Percentiles rank a stretch among this genome's conserved stretches.
Evolutionary conservation across 2,113 vertebrate genomes (phyloP).

Genomic region (Bos taurus): ARS-UCD2.0 NC_037352.1:30764001-30764500

Average conservation of each 20-base stretch:
- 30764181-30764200: slow-evolving; percentile 62
- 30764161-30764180: slow-evolving; percentile 77
- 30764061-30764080: slow-evolving; percentile 52
- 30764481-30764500: slow-evolving; percentile 52
- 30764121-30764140: slow-evolving; percentile 70
- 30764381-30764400: slow-evolving; percentile 65
- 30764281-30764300: slow-evolving; percentile 65
- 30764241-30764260: slow-evolving; percentile 69
- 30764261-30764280: slow-evolving; percentile 66
- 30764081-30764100: slow-evolving; percentile 71
- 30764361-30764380: slow-evolving; percentile 75
- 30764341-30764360: slow-evolving; percentile 76
- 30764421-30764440: slow-evolving; percentile 50
- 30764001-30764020: not conserved
- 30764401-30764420: slow-evolving; percentile 50
- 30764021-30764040: slow-evolving; percentile 26
- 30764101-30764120: slow-evolving; percentile 73
- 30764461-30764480: slow-evolving; percentile 59
- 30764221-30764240: slow-evolving; percentile 67
- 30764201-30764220: slow-evolving; percentile 72
- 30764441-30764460: slow-evolving; percentile 60
- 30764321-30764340: slow-evolving; percentile 71
- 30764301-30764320: slow-evolving; percentile 71
- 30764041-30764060: slow-evolving; percentile 66
- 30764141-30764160: slow-evolving; percentile 80